Conservation (phyloP, 2,797 vertebrate genomes). For the Argyrosomus regius region DNA sequence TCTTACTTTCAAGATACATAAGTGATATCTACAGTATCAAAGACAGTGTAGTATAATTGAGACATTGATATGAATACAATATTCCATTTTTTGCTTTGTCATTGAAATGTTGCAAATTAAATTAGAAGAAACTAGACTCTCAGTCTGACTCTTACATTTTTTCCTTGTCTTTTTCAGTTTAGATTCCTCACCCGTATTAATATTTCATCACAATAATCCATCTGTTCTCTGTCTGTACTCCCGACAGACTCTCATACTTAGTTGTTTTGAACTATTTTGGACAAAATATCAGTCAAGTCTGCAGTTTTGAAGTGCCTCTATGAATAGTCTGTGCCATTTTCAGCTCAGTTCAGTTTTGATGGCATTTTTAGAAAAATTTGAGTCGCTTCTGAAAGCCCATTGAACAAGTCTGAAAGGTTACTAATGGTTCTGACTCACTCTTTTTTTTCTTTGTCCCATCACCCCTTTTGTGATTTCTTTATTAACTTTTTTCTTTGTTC, state of each 20-base stretch:
- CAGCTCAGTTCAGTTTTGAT: slow-evolving; percentile 33
- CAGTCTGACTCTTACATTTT: slow-evolving; percentile 14
- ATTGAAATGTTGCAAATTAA: slow-evolving; percentile 38
- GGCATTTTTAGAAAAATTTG: slow-evolving; percentile 39
- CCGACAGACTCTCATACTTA: slow-evolving; percentile 2
- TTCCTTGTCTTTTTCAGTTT: slow-evolving; percentile 28
- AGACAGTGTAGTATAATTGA: slow-evolving; percentile 21
- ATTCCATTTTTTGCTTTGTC: slow-evolving; percentile 21
- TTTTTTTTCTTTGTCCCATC: slow-evolving; percentile 12
- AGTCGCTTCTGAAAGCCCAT: slow-evolving; percentile 31
- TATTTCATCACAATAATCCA: slow-evolving; percentile 51
- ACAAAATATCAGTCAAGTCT: slow-evolving; percentile 54
- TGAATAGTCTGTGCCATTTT: slow-evolving; percentile 52
- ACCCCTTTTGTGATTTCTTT: background rate
- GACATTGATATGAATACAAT: slow-evolving; percentile 32
- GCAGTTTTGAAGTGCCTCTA: slow-evolving; percentile 44
- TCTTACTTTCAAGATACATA: background rate
- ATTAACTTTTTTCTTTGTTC: background rate
- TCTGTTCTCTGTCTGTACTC: slow-evolving; percentile 47
- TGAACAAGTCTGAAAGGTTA: slow-evolving; percentile 44
- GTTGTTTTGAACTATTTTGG: slow-evolving; percentile 63
- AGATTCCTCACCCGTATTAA: slow-evolving; percentile 43
- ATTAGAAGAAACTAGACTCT: slow-evolving; percentile 25
- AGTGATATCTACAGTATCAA: background rate
- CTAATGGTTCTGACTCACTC: slow-evolving; percentile 18